phyloP scores from a whole-genome alignment of 2,888 invertebrate genomes.

The Icerya purchasi region DNA sequence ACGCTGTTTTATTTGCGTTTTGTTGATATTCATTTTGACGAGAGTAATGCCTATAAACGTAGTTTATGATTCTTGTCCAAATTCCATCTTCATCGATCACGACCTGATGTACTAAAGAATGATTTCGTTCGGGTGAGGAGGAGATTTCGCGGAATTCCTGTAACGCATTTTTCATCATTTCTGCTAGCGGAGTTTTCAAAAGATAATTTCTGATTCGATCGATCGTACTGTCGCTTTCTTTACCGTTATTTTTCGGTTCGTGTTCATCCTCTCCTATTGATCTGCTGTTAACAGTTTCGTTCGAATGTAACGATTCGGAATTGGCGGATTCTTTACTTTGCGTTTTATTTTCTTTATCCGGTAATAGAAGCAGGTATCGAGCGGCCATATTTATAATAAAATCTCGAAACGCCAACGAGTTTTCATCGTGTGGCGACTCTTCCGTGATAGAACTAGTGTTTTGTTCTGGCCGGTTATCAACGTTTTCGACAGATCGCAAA shows the following conservation, averaged over 20 bases:
- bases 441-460: background rate
- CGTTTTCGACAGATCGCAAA: background rate
- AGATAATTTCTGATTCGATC: background rate
- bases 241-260: background rate
- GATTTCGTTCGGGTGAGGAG: background rate
- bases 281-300: background rate
- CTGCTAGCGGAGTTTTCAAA: background rate
- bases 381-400: background rate
- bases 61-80: background rate
- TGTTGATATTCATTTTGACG: too few relatives aligned
- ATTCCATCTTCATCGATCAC: background rate
- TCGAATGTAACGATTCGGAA: background rate
- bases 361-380: background rate
- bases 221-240: background rate
- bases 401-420: background rate
- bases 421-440: background rate
- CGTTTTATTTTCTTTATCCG: background rate
- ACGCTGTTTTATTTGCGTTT: too few relatives aligned
- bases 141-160: background rate
- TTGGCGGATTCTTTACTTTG: background rate
- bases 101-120: too few relatives aligned
- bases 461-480: background rate
- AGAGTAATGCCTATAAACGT: too few relatives aligned
- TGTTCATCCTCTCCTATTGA: too few relatives aligned
- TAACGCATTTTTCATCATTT: background rate